A percentile compares a stretch with the other conserved stretches of the same genome.
These are phyloP conservation scores for Eristalis tenax DNA, from an alignment of 2,888 invertebrate genomes.

Conservation along the genomic window DNA sequence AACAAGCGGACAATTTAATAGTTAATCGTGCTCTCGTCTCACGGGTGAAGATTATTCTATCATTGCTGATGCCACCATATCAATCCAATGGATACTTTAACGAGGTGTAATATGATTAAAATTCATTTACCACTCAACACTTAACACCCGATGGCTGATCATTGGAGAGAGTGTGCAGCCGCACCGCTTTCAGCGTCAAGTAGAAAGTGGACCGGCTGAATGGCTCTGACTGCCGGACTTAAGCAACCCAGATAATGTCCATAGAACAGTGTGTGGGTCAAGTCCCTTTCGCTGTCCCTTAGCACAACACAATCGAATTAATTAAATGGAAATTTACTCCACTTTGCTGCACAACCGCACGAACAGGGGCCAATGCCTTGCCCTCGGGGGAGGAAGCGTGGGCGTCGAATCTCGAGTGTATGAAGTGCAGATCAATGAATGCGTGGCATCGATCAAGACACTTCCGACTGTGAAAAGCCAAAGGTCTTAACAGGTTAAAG, in stretches of 20 bases:
- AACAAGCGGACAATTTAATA: constrained; percentile 51
- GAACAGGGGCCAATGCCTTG: constrained; percentile 1
- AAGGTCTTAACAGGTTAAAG: constrained; percentile 56
- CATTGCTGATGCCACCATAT: constrained; percentile 22
- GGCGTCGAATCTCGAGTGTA: constrained; percentile 14
- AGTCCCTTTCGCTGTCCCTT: constrained; percentile 49
- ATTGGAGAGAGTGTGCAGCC: constrained; percentile 13
- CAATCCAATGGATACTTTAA: constrained; percentile 18
- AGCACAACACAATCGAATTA: constrained; percentile 36
- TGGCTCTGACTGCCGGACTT: neutral
- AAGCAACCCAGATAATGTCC: neutral
- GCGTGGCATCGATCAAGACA: constrained; percentile 23
- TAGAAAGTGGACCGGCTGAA: constrained; percentile 37
- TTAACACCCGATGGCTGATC: constrained; percentile 19
- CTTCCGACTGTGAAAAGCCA: constrained; percentile 48
- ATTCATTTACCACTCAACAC: constrained; percentile 46
- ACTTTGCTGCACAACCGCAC: neutral
- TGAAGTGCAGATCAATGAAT: constrained; percentile 18
- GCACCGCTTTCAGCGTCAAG: neutral
- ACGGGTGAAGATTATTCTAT: constrained; percentile 23
- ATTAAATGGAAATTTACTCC: constrained; percentile 48
- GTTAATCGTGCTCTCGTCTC: constrained; percentile 47
- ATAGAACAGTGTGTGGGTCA: constrained; percentile 27
- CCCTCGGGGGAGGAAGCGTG: neutral
- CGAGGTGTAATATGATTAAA: constrained; percentile 52